These are phyloP conservation scores for Solenodon paradoxus DNA, from an alignment of 2,113 vertebrate genomes.

Conservation along the genomic window DNA sequence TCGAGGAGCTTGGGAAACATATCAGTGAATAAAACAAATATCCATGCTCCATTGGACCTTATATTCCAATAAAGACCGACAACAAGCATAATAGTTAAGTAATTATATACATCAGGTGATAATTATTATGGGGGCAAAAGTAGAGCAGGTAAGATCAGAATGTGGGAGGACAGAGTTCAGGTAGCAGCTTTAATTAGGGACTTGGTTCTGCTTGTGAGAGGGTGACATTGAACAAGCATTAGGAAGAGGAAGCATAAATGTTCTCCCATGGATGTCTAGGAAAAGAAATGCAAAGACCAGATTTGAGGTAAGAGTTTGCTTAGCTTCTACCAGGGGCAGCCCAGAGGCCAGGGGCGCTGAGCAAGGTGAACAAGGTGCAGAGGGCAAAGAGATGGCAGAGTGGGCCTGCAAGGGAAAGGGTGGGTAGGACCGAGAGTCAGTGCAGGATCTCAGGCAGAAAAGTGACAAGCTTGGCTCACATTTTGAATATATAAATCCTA, in stretches of 20 bases:
- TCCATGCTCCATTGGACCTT: neutral
- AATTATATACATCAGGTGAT: neutral
- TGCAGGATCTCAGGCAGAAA: neutral
- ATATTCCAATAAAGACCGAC: neutral
- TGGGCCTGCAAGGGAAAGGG: rapidly evolving
- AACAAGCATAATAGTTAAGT: neutral
- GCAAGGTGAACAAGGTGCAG: neutral
- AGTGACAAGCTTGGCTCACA: neutral
- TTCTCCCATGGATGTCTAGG: neutral
- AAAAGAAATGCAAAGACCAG: neutral
- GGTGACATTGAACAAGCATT: neutral
- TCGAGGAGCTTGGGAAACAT: neutral
- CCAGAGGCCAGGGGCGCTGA: neutral
- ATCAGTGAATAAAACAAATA: neutral
- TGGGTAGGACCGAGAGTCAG: neutral
- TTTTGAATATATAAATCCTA: neutral
- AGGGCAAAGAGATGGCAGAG: neutral
- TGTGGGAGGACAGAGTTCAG: neutral
- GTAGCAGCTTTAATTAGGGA: neutral
- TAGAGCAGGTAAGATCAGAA: neutral
- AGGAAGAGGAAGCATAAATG: neutral
- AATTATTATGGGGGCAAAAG: neutral
- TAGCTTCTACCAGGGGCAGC: neutral
- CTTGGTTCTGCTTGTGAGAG: neutral
- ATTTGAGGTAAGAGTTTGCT: neutral